Percentiles rank a stretch among this genome's conserved stretches.
Evolutionary conservation across 2,888 invertebrate species (phyloP).

Genomic region (Acleris holmiana): DNA sequence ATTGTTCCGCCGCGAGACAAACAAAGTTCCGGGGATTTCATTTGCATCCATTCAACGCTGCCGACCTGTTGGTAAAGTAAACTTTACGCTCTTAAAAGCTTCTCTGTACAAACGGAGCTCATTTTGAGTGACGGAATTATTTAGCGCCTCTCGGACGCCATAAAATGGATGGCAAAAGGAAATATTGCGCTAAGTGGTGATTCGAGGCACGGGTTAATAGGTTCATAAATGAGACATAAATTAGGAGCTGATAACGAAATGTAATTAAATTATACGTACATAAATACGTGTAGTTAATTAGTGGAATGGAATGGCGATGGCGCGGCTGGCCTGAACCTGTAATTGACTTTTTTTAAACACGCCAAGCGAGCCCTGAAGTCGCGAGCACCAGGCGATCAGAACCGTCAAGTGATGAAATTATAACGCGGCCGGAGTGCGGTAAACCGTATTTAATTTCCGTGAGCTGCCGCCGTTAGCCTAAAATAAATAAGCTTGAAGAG

Average conservation of each 20-base stretch:
- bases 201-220: conserved; percentile 44
- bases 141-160: conserved; percentile 41
- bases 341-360: conserved; percentile 52
- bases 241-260: conserved; percentile 46
- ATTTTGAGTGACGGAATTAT: conserved; percentile 44
- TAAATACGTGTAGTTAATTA: conserved; percentile 53
- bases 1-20: conserved; percentile 63
- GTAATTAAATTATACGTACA: conserved; percentile 40
- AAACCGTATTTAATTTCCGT: conserved; percentile 75
- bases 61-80: conserved; percentile 48
- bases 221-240: conserved; percentile 52
- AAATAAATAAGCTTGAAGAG: conserved; percentile 72
- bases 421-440: conserved; percentile 56
- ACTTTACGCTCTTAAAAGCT: conserved; percentile 48
- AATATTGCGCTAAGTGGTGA: conserved; percentile 32
- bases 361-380: conserved; percentile 18
- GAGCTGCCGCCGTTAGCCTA: conserved; percentile 69
- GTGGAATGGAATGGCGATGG: conserved; percentile 48
- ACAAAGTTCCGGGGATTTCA: conserved; percentile 61
- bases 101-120: conserved; percentile 41
- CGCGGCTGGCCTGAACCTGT: conserved; percentile 43
- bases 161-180: conserved; percentile 24
- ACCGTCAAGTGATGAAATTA: conserved; percentile 52
- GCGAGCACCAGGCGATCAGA: conserved; percentile 11
- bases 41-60: conserved; percentile 59